Base-by-base conservation (phyloP, 2,797 vertebrate genomes). In the Manis javanica region DNA sequence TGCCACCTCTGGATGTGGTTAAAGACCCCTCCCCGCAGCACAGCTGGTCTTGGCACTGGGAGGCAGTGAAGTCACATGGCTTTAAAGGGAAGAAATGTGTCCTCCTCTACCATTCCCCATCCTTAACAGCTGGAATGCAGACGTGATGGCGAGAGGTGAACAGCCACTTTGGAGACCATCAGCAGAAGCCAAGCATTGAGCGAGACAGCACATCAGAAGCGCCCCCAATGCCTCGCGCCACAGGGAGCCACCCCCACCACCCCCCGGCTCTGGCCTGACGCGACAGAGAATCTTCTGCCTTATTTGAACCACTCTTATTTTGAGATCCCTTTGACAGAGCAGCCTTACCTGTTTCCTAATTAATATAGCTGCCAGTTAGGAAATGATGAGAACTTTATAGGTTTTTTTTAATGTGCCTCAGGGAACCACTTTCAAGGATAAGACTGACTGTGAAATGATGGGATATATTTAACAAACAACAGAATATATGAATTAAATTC, bases 391-490 rank as follows among this genome's bases (percentile, higher is more conserved):
- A 78, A 71, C 24, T 46, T 89, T 14, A n/a, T 14, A 46, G 39
- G 63, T 78, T 63, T 77, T 77, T 34, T 66, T 8, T 68, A 84
- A 72, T 19, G 49, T 46, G n/a, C 31, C 78, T 59, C 18, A 39
- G 9, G 66, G 87, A 59, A n/a, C 53, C 34, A 77, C 29, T 78
- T 95, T 78, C 14, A 59, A 92, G 59, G 51, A 59, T 18, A 66
- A 85, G 13, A 46, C 31, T 8, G 53, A 91, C 37, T 61, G 9
- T 51, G 39, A 85, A 61, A 42, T 57, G 18, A 89, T 16, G 51
- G 82, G 10, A 15, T 39, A 39, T 82, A 88, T 78, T 63, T 79
- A 93, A 90, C 29, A 53, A 91, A 95, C 66, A 64, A 34, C 0
- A 78, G 46, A 83, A 87, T 53, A 24, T 10, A 26, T 3, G 16